Evolutionary conservation across 2,113 vertebrate genomes (phyloP).

Genomic region (Phocoena sinus): DNA sequence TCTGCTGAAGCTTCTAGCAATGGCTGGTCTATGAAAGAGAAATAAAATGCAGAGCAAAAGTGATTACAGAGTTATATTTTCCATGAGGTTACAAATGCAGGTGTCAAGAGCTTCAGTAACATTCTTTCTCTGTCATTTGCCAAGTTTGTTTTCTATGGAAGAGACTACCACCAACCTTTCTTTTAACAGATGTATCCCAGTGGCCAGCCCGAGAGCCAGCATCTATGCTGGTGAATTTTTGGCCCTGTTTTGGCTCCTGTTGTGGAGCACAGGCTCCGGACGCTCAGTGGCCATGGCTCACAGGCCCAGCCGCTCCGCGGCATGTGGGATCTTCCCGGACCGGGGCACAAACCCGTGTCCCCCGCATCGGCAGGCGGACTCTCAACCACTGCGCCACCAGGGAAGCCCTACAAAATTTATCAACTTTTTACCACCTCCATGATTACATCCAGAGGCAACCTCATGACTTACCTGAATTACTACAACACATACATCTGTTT

Average conservation of each 20-base stretch:
- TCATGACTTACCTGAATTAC: not conserved
- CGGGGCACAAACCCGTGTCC: fast-evolving
- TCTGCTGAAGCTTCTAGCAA: not conserved
- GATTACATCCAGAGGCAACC: not conserved
- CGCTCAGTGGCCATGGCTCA: too few relatives aligned
- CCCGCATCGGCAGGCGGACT: too few relatives aligned
- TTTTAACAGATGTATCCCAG: not conserved
- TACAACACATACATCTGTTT: not conserved
- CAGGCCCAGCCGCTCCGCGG: too few relatives aligned
- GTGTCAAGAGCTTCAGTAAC: not conserved
- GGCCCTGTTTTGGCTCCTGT: not conserved
- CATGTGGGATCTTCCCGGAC: too few relatives aligned
- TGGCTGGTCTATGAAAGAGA: not conserved
- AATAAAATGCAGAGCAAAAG: not conserved
- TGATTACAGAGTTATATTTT: not conserved
- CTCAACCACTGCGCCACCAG: too few relatives aligned
- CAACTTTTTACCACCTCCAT: not conserved
- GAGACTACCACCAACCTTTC: not conserved
- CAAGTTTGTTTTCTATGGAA: not conserved
- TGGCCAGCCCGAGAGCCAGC: not conserved
- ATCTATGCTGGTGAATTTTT: not conserved
- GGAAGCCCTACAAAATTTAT: not conserved
- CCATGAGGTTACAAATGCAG: not conserved
- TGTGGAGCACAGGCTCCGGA: too few relatives aligned
- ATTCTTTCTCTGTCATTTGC: not conserved